Evolutionary conservation across 2,113 vertebrate species (phyloP), one percentile per base, ranked within the genome.

Genomic region (Atlantisia rogersi): DNA sequence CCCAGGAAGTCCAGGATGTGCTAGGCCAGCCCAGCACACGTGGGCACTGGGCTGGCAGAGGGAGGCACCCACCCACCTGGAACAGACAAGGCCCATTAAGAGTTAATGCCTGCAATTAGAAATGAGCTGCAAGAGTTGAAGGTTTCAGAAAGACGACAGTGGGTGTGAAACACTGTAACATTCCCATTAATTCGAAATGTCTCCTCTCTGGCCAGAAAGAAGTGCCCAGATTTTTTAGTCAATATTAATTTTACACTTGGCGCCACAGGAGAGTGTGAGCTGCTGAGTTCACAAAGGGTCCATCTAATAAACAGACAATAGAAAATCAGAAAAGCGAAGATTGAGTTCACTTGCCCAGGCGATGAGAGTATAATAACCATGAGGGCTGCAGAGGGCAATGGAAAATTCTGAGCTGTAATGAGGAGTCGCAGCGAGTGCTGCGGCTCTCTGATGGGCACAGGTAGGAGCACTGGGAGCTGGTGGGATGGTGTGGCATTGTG

Each of bases 181-280:
- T 95, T 94, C 53, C 89, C 79, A 95, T 97, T 97, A 97, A 96
- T 92, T 95, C 29, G 11, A 92, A 96, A 88, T 76, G 95, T 93
- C 92, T 86, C 56, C 91, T 94, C 78, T 96, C 95, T 95, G 90
- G 88, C 93, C 93, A 94, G 85, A 92, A 93, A 97, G 82, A 88
- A 90, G 85, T 85, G 92, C 95, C 96, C 96, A 95, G 94, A 94
- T 95, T 97, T 97, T 97, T 96, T 90, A 95, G 97, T 97, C 97
- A 94, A 97, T 97, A 97, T 97, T 97, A 96, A 97, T 97, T 97
- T 97, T 97, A 97, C 95, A 97, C 96, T 97, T 97, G 97, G 96
- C 95, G 90, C 97, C 85, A 87, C 94, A 94, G 95, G 91, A 94
- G 70, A 94, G 75, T 83, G 87, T 90, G 93, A 97, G 92, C 92